phyloP scores from a whole-genome alignment of 1,140 invertebrate species.

The Papilio polyxenes region DNA sequence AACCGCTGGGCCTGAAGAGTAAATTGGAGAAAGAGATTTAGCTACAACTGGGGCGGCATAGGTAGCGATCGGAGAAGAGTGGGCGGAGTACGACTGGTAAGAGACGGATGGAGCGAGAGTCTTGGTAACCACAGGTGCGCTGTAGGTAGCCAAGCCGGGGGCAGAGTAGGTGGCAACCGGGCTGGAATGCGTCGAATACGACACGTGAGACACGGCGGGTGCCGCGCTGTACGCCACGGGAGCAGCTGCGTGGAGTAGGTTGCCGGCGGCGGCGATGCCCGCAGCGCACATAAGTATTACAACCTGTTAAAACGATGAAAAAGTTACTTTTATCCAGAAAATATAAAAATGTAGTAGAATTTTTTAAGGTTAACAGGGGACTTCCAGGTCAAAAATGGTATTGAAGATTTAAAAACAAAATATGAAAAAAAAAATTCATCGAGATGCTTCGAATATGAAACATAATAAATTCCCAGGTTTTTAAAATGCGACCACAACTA shows the following conservation, averaged over 20 bases:
- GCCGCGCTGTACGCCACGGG: slow-evolving; percentile 59
- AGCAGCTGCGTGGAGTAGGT: slow-evolving; percentile 57
- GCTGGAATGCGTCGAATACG: slow-evolving; percentile 57
- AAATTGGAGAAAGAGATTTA: slow-evolving; percentile 38
- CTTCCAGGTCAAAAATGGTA: no score
- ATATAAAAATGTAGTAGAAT: no score
- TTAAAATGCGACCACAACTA: background rate
- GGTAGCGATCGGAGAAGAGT: slow-evolving; percentile 41
- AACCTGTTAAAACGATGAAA: slow-evolving; percentile 51
- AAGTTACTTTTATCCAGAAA: slow-evolving; percentile 4
- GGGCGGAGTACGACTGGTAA: slow-evolving; percentile 36
- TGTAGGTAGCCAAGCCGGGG: slow-evolving; percentile 39
- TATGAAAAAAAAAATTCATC: background rate
- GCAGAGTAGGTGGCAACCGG: slow-evolving; percentile 48
- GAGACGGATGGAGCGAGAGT: slow-evolving; percentile 43
- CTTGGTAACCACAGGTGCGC: slow-evolving; percentile 42
- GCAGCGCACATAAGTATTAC: slow-evolving; percentile 64
- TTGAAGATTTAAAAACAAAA: background rate
- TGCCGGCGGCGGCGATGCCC: slow-evolving; percentile 65
- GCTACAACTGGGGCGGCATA: slow-evolving; percentile 43
- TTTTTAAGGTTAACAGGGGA: no score
- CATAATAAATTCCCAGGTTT: background rate
- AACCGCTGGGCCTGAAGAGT: slow-evolving; percentile 42
- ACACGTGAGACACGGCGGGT: slow-evolving; percentile 50
- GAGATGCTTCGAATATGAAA: background rate